phyloP scores from a whole-genome alignment of 2,113 vertebrate genomes.

The Propithecus coquereli region DNA sequence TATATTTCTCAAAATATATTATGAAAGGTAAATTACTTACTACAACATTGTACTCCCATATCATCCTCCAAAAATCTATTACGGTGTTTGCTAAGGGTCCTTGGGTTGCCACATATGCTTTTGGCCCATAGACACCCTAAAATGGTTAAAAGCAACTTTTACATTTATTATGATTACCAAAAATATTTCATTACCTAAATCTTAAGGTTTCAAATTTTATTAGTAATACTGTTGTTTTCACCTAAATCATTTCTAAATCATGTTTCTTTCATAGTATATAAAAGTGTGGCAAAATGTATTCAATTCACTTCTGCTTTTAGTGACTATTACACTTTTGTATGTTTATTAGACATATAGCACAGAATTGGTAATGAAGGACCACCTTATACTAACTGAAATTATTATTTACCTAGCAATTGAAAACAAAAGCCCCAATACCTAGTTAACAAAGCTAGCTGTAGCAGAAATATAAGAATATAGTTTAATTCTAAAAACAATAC shows the following conservation, averaged over 20 bases:
- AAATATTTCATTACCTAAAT: slow-evolving; percentile 37
- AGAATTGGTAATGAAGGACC: not conserved
- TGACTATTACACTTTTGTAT: not conserved
- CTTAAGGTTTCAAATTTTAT: slow-evolving; percentile 51
- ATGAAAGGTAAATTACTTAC: slow-evolving; percentile 84
- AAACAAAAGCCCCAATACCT: not conserved
- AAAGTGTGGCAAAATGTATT: not conserved
- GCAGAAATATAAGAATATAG: not conserved
- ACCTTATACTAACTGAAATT: not conserved
- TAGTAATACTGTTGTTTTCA: not conserved
- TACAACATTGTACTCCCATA: slow-evolving; percentile 95
- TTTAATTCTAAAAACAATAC: not conserved
- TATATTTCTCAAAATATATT: slow-evolving; percentile 11
- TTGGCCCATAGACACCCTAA: slow-evolving; percentile 93
- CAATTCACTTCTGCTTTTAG: not conserved
- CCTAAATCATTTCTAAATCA: slow-evolving; percentile 5
- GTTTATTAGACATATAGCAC: not conserved
- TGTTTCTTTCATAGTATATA: not conserved
- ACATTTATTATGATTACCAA: slow-evolving; percentile 38
- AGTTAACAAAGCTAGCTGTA: not conserved
- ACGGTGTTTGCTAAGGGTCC: slow-evolving; percentile 96
- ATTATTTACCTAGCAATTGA: slow-evolving; percentile 2
- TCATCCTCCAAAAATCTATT: slow-evolving; percentile 99
- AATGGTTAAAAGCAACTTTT: slow-evolving; percentile 70
- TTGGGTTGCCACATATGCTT: slow-evolving; percentile 97